Conservation (phyloP, 2,113 vertebrate genomes). For the Grammomys surdaster region DNA sequence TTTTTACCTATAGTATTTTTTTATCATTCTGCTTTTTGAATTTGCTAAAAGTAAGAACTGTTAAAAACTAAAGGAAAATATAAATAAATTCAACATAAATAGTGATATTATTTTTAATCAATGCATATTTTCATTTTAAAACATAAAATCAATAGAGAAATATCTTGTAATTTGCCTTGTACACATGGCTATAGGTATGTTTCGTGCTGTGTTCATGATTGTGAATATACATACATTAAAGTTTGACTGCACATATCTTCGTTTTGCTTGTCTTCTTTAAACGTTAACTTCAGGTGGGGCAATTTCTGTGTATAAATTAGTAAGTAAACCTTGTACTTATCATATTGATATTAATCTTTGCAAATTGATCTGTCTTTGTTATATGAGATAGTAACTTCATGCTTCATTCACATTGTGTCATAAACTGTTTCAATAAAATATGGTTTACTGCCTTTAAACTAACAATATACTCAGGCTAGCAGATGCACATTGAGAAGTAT, state of each 20-base stretch:
- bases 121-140: constrained; percentile 42
- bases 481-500: not conserved
- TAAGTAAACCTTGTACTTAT: constrained; percentile 98
- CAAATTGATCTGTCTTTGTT: constrained; percentile 91
- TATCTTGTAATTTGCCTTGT: not conserved
- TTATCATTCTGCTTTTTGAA: constrained; percentile 11
- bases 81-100: constrained; percentile 15
- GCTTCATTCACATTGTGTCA: constrained; percentile 95
- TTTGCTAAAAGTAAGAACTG: not conserved
- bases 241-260: not conserved
- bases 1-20: not conserved
- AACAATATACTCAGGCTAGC: not conserved
- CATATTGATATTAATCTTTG: constrained; percentile 96
- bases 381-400: constrained; percentile 96
- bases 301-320: constrained; percentile 96
- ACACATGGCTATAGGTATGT: not conserved
- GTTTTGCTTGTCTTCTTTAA: not conserved
- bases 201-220: not conserved
- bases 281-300: constrained; percentile 84
- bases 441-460: constrained; percentile 95
- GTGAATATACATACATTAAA: not conserved
- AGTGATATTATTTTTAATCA: constrained; percentile 10
- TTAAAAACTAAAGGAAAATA: constrained; percentile 14
- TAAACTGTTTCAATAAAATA: constrained; percentile 96
- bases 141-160: constrained; percentile 9